A percentile compares a stretch with the other conserved stretches of the same genome.
Conservation (phyloP, 2,888 invertebrate genomes). For the Drosophila limbata region DNA sequence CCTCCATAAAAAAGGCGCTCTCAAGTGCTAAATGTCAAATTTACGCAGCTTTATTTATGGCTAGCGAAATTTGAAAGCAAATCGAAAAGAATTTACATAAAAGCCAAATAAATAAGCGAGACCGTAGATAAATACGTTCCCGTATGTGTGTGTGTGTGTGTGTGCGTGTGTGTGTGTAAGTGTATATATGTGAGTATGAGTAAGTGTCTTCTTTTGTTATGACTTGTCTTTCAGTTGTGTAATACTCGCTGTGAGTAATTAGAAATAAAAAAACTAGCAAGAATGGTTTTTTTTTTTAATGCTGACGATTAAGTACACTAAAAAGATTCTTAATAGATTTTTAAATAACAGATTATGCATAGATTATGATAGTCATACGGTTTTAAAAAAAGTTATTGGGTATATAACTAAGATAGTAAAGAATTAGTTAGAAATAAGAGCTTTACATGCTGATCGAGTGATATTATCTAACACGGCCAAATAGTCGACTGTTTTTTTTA, state of each 20-base stretch:
- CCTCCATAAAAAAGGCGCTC: slow-evolving; percentile 55
- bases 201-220: slow-evolving; percentile 20
- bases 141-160: neutral
- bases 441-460: too few relatives aligned
- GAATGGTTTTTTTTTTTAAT: neutral
- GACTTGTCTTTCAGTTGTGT: slow-evolving; percentile 33
- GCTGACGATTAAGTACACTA: neutral
- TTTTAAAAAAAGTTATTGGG: neutral
- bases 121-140: slow-evolving; percentile 9
- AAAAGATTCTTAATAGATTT: neutral
- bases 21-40: slow-evolving; percentile 63
- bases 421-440: too few relatives aligned
- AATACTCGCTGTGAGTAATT: slow-evolving; percentile 48
- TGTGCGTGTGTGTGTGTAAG: neutral
- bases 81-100: slow-evolving; percentile 63
- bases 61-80: slow-evolving; percentile 43
- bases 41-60: slow-evolving; percentile 55
- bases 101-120: slow-evolving; percentile 55
- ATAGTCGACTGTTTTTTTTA: too few relatives aligned
- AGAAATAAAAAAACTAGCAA: slow-evolving; percentile 37
- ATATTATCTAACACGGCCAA: too few relatives aligned
- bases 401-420: neutral
- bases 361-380: neutral
- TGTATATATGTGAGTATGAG: slow-evolving; percentile 4
- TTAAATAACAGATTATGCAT: neutral